Conservation (phyloP, 2,888 invertebrate species). For the Metallyticus violacea region DNA sequence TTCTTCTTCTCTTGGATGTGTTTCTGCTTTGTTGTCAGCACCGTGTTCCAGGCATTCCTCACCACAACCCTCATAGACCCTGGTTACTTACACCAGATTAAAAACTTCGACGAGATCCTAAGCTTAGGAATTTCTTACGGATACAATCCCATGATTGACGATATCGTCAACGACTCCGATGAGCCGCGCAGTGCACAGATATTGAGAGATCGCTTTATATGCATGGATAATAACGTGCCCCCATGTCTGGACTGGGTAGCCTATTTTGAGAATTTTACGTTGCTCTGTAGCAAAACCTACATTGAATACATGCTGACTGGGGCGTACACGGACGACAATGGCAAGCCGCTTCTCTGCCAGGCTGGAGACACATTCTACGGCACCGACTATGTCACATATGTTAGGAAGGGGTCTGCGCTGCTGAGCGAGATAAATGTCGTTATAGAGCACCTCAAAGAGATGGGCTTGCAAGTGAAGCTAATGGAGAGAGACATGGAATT, state of each 20-base stretch:
- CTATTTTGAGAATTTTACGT: not conserved
- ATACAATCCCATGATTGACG: not conserved
- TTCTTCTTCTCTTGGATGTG: not conserved
- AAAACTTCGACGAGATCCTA: not conserved
- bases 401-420: not conserved
- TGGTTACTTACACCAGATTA: not conserved
- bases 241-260: conserved; percentile 2
- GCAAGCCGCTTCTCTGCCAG: not conserved
- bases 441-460: not conserved
- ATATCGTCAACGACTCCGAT: not conserved
- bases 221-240: not conserved
- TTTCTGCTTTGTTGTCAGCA: not conserved
- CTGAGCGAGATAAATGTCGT: not conserved
- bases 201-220: not conserved
- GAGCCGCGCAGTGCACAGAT: not conserved
- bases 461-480: not conserved
- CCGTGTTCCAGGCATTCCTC: not conserved
- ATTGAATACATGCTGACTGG: not conserved
- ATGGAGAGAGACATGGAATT: not conserved
- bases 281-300: not conserved
- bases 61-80: not conserved
- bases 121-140: not conserved
- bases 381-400: not conserved
- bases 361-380: not conserved
- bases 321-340: not conserved